These are phyloP conservation scores for Pogoniulus pusillus DNA, from an alignment of 2,797 vertebrate genomes.

Conservation along the genomic window DNA sequence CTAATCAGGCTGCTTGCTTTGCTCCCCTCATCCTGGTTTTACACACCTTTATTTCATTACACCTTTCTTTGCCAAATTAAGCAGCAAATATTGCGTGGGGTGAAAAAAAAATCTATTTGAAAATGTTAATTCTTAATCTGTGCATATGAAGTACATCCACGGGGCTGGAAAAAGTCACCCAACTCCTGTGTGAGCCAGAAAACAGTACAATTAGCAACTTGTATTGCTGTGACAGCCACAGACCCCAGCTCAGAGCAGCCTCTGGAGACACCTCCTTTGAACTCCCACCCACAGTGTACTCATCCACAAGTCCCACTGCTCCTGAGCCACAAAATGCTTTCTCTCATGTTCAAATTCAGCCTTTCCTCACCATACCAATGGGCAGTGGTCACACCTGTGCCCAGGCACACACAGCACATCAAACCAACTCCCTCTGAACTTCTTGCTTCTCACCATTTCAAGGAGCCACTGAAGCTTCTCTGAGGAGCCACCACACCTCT, in stretches of 20 bases:
- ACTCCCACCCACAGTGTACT: fast-evolving
- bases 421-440: background rate
- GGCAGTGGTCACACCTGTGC: fast-evolving
- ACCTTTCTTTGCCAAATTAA: slow-evolving; percentile 24
- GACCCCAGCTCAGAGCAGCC: background rate
- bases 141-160: background rate
- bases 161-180: background rate
- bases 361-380: background rate
- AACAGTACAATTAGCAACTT: background rate
- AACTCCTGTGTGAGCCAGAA: background rate
- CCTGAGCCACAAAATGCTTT: background rate
- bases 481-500: background rate
- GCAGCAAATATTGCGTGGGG: background rate
- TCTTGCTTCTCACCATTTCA: background rate
- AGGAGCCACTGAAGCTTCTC: background rate
- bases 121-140: slow-evolving; percentile 12
- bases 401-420: fast-evolving
- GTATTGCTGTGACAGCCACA: background rate
- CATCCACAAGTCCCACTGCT: background rate
- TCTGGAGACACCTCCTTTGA: background rate
- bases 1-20: slow-evolving; percentile 8
- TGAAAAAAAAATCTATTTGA: background rate
- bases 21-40: slow-evolving; percentile 4
- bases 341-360: fast-evolving
- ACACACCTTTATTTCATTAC: background rate